Evolutionary conservation across 2,113 vertebrate species (phyloP).

Genomic region (Nyctereutes procyonoides): DNA sequence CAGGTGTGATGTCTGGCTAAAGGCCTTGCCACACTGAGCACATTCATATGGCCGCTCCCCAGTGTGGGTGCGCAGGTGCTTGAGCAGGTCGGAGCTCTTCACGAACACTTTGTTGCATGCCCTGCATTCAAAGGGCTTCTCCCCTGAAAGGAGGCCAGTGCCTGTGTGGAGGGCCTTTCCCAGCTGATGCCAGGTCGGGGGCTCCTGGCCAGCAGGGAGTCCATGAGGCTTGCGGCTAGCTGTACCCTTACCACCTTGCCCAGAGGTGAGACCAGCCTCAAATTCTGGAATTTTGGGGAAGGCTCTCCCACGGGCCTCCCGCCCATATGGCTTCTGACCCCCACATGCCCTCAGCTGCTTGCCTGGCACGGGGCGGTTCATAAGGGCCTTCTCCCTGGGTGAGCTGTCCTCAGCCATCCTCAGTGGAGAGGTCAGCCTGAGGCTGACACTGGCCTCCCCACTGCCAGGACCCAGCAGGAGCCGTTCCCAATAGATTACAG

Average conservation of each 20-base stretch:
- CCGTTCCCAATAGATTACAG: slow-evolving; percentile 75
- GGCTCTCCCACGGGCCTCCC: background rate
- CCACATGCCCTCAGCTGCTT: fast-evolving
- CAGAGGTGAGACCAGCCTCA: fast-evolving
- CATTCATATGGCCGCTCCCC: slow-evolving; percentile 81
- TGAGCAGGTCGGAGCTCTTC: slow-evolving; percentile 81
- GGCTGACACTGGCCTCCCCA: background rate
- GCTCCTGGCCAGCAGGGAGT: background rate
- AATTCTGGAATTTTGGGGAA: background rate
- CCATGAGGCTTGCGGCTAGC: background rate
- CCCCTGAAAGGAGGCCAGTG: background rate
- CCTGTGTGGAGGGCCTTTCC: background rate
- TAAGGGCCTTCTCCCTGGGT: background rate
- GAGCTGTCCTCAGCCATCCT: background rate
- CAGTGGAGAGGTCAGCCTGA: slow-evolving; percentile 62
- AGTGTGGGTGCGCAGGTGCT: slow-evolving; percentile 81
- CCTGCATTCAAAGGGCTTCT: slow-evolving; percentile 74
- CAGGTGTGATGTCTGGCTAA: slow-evolving; percentile 87
- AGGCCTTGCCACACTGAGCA: slow-evolving; percentile 75
- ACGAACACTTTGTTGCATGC: slow-evolving; percentile 79
- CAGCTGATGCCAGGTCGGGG: background rate
- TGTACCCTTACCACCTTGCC: fast-evolving
- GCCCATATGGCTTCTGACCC: background rate
- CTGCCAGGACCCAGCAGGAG: slow-evolving; percentile 29
- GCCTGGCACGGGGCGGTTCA: fast-evolving